These are phyloP conservation scores for Mya arenaria DNA, from an alignment of 1,140 invertebrate genomes.

Conservation along the genomic window DNA sequence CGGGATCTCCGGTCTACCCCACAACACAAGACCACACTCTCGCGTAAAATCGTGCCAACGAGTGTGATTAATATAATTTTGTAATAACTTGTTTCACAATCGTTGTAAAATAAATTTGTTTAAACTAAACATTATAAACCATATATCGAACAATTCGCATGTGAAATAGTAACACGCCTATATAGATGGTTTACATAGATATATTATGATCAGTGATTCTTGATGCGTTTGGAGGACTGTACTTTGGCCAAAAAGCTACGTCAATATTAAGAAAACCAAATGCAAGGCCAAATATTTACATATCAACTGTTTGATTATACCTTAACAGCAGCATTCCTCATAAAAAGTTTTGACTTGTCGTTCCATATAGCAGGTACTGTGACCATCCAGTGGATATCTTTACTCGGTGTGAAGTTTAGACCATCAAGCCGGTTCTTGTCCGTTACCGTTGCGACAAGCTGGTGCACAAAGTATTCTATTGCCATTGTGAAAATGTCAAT, in stretches of 20 bases:
- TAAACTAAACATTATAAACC: too few relatives aligned
- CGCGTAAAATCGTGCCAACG: too few relatives aligned
- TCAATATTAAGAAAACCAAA: neutral
- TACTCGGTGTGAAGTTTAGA: neutral
- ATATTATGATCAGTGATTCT: neutral
- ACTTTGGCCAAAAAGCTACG: neutral
- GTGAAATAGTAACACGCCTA: neutral
- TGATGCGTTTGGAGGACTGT: too few relatives aligned
- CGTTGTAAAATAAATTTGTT: too few relatives aligned
- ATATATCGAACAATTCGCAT: neutral
- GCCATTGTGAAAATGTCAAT: conserved; percentile 24
- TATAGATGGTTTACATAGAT: neutral
- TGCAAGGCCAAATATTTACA: too few relatives aligned
- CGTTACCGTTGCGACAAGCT: conserved; percentile 12
- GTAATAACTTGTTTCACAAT: too few relatives aligned
- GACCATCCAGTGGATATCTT: conserved; percentile 34
- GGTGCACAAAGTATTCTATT: conserved; percentile 21
- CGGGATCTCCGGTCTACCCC: too few relatives aligned
- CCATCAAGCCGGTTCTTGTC: neutral
- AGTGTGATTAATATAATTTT: too few relatives aligned
- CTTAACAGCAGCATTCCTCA: conserved; percentile 15
- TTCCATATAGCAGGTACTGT: conserved; percentile 48
- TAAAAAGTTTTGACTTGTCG: conserved; percentile 29
- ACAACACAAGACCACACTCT: too few relatives aligned
- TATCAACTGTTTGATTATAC: too few relatives aligned